Base-by-base conservation (phyloP, 1,140 invertebrate species). In the Bradysia coprophila region DNA sequence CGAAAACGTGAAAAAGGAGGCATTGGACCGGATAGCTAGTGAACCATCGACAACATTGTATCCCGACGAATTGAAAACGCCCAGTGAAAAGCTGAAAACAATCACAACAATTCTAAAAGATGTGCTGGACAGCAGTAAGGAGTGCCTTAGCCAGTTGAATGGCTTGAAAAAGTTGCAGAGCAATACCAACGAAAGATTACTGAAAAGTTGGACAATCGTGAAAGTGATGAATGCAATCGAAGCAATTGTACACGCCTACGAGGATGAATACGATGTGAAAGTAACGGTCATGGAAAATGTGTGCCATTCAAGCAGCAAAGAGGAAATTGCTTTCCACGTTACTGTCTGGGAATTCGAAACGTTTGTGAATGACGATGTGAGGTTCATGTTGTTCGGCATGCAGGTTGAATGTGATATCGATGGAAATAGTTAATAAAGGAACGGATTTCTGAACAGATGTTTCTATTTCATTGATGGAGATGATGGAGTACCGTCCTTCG, bases 331-430 rank as follows among this genome's bases (percentile, higher is more conserved):
- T 2, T 43, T 43, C 3, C 41, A 46, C 18, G 51, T 53, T 3
- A 52, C 53, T 4, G 41, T 43, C 4, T 59, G 57, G 57, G 56
- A 59, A 33, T 59, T 50, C 43, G 53, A 56, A 0, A 40, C 51
- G 31, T 42, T 57, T 40, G 42, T 51, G 0, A 55, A 59, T 44
- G 31, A 37, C 3, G 54, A 46, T 44, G 49, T 57, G 11, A n/a
- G n/a, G n/a, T n/a, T n/a, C n/a, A n/a, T n/a, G n/a, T n/a, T n/a
- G n/a, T n/a, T n/a, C n/a, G n/a, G n/a, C n/a, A n/a, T n/a, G n/a
- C n/a, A n/a, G n/a, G n/a, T n/a, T n/a, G n/a, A n/a, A n/a, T n/a
- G n/a, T n/a, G n/a, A n/a, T n/a, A n/a, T n/a, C n/a, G n/a, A n/a
- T n/a, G n/a, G n/a, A n/a, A n/a, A n/a, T n/a, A n/a, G n/a, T n/a